Evolutionary conservation across 1,140 invertebrate species (phyloP).

Genomic region (Trissolcus basalis): DNA sequence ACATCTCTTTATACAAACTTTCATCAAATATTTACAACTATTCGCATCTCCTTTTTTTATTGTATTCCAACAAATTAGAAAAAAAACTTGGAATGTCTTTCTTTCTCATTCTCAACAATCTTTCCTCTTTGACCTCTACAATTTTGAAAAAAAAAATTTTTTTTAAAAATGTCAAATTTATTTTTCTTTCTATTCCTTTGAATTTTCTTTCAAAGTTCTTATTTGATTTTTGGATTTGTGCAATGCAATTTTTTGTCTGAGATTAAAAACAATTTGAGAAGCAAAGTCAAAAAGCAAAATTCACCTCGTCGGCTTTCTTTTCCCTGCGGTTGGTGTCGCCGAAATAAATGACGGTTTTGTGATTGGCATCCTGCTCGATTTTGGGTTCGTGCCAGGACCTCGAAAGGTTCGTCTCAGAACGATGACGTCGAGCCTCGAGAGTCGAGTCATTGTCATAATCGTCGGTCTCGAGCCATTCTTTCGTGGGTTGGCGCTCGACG

Average conservation of each 20-base stretch:
- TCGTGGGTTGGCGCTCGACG: slow-evolving; percentile 72
- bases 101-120: neutral
- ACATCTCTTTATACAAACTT: slow-evolving; percentile 28
- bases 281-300: neutral
- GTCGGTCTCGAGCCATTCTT: slow-evolving; percentile 77
- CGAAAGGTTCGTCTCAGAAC: slow-evolving; percentile 52
- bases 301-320: slow-evolving; percentile 60
- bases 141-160: too few species aligned
- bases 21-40: slow-evolving; percentile 24
- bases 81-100: too few species aligned
- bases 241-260: too few species aligned
- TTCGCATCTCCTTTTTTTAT: neutral
- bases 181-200: too few species aligned
- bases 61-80: too few species aligned
- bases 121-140: too few species aligned
- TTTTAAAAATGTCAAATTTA: too few species aligned
- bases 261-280: too few species aligned
- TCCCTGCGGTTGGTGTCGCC: slow-evolving; percentile 80
- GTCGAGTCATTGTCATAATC: slow-evolving; percentile 72
- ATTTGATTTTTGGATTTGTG: too few species aligned
- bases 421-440: slow-evolving; percentile 64
- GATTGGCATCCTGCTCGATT: slow-evolving; percentile 71
- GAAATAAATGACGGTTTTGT: slow-evolving; percentile 84
- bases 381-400: slow-evolving; percentile 68
- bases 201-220: too few species aligned